Evolutionary conservation across 2,888 invertebrate genomes (phyloP), one percentile per base, ranked within the genome.

Genomic region (Colostygia pectinataria): DNA sequence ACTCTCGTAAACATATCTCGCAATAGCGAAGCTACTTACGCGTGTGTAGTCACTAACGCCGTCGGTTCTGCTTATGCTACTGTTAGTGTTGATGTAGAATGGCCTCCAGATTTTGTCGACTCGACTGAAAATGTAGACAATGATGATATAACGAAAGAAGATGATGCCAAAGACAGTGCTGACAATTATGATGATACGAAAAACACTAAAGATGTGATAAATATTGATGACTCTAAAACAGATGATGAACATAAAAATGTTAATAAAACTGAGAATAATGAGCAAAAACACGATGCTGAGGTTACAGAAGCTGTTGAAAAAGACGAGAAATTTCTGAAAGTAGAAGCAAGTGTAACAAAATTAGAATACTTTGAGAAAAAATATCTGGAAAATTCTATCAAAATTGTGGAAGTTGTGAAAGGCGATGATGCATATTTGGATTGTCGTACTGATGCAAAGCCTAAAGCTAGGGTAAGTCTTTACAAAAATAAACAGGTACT

Each of bases 41-140:
- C 91, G 0, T 95, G 94, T 62, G 80, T 91, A 1, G 93, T 91
- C 0, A 77, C 83, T 13, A 94, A 94, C 74, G 80, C 83, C 0
- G 92, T 92, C 0, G 93, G 93, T 0, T 84, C 89, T 0, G 84
- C 85, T 1, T 80, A 87, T 33, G 85, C 91, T 0, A 78, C 80
- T 0, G 90, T 93, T 37, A 64, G 74, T n/a, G 67, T 94, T 0
- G 73, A 74, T 8, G 92, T 94, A 0, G 85, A 92, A 50, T 90
- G 92, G 86, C 66, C 86, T 36, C 90, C 92, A 0, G 36, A 28
- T 6, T 80, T 90, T 34, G 4, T 62, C 0, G 34, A 28, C n/a
- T 9, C 23, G 10, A 25, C 36, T 1, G 14, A 2, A 23, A 28
- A 46, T 14, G 13, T 34, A 18, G n/a, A 2, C 8, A 12, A 14